Percentiles rank a stretch among this genome's conserved stretches.
Evolutionary conservation across 2,797 vertebrate species (phyloP).

Genomic region (Pelochelys cantorii): DNA sequence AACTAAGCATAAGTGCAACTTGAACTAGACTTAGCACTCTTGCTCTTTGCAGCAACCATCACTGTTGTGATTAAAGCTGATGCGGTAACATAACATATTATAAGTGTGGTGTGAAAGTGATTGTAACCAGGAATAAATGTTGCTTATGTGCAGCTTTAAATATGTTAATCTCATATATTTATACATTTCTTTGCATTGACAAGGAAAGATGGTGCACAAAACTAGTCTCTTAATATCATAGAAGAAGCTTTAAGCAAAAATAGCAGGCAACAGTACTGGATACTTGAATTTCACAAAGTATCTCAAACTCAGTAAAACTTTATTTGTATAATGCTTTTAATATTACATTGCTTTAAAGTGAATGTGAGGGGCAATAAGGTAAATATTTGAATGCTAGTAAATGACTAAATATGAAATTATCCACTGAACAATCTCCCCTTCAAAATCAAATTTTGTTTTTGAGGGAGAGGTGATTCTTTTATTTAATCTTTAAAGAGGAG

Average conservation of each 20-base stretch:
- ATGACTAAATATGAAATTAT: constrained; percentile 47
- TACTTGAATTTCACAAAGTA: constrained; percentile 43
- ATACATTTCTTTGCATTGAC: neutral
- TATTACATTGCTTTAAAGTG: constrained; percentile 55
- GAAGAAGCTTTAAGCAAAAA: constrained; percentile 39
- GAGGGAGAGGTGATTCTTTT: constrained; percentile 28
- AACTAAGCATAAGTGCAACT: neutral
- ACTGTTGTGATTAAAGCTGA: constrained; percentile 8
- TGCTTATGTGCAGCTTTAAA: constrained; percentile 30
- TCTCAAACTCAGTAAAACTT: constrained; percentile 52
- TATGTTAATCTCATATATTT: constrained; percentile 48
- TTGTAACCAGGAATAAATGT: neutral
- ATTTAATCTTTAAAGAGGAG: constrained; percentile 25
- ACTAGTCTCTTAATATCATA: constrained; percentile 43
- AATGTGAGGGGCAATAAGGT: constrained; percentile 43
- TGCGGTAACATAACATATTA: neutral
- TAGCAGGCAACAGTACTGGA: neutral
- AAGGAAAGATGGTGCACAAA: constrained; percentile 32
- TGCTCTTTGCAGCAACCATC: constrained; percentile 30
- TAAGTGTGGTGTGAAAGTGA: neutral
- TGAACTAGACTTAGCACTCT: neutral
- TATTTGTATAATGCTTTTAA: constrained; percentile 37
- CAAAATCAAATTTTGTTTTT: constrained; percentile 45
- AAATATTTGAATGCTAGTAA: constrained; percentile 66
- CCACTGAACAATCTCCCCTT: neutral